Evolutionary conservation across 1,140 invertebrate genomes (phyloP).

Genomic region (Caerostris extrusa): DNA sequence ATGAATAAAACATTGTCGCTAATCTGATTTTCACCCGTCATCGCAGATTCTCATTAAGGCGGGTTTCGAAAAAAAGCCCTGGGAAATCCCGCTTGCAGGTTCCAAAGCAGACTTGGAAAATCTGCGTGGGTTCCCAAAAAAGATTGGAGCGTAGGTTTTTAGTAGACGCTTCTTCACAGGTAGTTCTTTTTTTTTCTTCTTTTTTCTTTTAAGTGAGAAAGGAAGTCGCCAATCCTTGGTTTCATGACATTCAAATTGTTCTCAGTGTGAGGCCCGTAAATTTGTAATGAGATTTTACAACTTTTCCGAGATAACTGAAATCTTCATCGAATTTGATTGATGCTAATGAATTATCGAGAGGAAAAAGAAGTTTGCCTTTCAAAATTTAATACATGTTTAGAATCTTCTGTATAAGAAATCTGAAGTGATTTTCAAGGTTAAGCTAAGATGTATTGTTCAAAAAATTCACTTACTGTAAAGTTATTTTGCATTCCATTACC

Average conservation of each 20-base stretch:
- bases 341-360: background rate
- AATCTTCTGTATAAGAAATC: background rate
- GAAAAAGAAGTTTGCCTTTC: background rate
- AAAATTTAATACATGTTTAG: background rate
- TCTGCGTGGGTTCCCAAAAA: background rate
- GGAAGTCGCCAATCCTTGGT: background rate
- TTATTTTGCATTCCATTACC: no score
- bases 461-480: no score
- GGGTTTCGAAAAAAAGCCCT: background rate
- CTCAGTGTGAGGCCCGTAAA: background rate
- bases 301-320: background rate
- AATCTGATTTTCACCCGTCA: conserved; percentile 31
- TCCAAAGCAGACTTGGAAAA: background rate
- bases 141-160: background rate
- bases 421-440: background rate
- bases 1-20: conserved; percentile 24
- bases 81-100: background rate
- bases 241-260: conserved; percentile 22
- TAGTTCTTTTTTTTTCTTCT: background rate
- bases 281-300: background rate
- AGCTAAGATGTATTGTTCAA: no score
- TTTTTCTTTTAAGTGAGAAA: background rate
- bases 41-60: conserved; percentile 2
- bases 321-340: background rate
- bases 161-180: conserved; percentile 1